Evolutionary conservation across 2,113 vertebrate species (phyloP), one percentile per base, ranked within the genome.

Genomic region (Tricholaema leucomelas): DNA sequence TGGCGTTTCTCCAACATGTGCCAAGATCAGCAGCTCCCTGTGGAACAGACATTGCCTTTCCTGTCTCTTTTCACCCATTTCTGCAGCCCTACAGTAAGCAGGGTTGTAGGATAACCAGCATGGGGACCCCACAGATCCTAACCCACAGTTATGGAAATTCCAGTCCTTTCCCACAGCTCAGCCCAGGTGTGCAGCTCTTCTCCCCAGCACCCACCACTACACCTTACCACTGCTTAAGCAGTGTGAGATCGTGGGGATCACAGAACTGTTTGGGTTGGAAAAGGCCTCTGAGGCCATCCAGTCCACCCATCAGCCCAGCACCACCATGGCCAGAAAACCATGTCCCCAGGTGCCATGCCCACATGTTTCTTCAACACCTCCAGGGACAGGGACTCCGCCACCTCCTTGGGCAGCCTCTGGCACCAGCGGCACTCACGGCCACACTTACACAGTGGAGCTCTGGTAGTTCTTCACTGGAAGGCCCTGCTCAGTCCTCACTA

Each of bases 401-500:
- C 23, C 48, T 50, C 48, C 23, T 23, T 50, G 48, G 48, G 46
- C 46, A 48, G 46, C 46, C 46, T 48, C 20, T 2, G 15, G 46
- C 50, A 33, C 5, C 28, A 59, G 59, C 64, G 30, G 60, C 1
- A 0, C 23, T 54, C 21, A 7, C 3, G 28, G 20, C 24, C 74
- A 65, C 69, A 98, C 99, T 98, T 97, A 99, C 99, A 99, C 95
- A 1, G 98, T 99, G 88, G 98, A 99, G 88, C 97, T 98, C 59
- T 96, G 96, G 35, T 96, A 93, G 74, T 89, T 97, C 78, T 97
- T 96, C 31, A 95, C 81, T 7, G 96, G 78, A 48, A 99, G 97
- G 21, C 98, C 98, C 90, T 99, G 99, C 90, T 99, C 99, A 1
- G 98, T 98, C 92, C 98, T 98, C 90, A 99, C 98, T 92, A 99